Evolutionary conservation across 2,888 invertebrate genomes (phyloP).

Genomic region (Parnassius mnemosyne): DNA sequence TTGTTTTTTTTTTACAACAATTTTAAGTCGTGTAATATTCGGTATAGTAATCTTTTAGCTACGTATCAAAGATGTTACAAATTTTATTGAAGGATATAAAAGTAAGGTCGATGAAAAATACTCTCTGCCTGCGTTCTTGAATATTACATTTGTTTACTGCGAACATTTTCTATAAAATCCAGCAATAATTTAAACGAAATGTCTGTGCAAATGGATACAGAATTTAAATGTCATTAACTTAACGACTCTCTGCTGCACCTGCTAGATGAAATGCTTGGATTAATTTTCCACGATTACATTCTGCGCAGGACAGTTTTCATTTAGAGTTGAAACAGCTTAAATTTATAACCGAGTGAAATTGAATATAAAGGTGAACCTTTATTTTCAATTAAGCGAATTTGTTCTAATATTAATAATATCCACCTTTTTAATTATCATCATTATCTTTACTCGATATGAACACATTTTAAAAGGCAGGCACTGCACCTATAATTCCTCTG

Average conservation of each 20-base stretch:
- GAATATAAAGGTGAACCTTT: not conserved
- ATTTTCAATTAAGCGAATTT: not conserved
- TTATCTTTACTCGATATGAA: too few relatives aligned
- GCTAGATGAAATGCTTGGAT: constrained; percentile 17
- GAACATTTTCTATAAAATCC: constrained; percentile 9
- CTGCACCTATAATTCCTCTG: too few relatives aligned
- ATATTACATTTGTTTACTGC: constrained; percentile 17
- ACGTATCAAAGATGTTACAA: too few relatives aligned
- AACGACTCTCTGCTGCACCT: constrained; percentile 5
- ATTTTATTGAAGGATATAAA: too few relatives aligned
- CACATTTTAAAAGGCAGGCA: too few relatives aligned
- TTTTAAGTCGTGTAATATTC: too few relatives aligned
- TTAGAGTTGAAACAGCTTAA: constrained; percentile 4
- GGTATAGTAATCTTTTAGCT: too few relatives aligned
- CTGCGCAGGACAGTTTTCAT: constrained; percentile 13
- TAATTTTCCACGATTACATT: constrained; percentile 19
- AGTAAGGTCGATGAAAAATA: too few relatives aligned
- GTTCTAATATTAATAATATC: too few relatives aligned
- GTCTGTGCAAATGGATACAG: constrained; percentile 1
- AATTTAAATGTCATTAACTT: constrained; percentile 21
- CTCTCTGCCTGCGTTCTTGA: not conserved
- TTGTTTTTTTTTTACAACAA: too few relatives aligned
- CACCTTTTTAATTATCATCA: too few relatives aligned
- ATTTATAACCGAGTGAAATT: not conserved
- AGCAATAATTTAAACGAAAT: constrained; percentile 6